Base-by-base conservation (phyloP, 2,113 vertebrate genomes). In the Trogon surrucura region DNA sequence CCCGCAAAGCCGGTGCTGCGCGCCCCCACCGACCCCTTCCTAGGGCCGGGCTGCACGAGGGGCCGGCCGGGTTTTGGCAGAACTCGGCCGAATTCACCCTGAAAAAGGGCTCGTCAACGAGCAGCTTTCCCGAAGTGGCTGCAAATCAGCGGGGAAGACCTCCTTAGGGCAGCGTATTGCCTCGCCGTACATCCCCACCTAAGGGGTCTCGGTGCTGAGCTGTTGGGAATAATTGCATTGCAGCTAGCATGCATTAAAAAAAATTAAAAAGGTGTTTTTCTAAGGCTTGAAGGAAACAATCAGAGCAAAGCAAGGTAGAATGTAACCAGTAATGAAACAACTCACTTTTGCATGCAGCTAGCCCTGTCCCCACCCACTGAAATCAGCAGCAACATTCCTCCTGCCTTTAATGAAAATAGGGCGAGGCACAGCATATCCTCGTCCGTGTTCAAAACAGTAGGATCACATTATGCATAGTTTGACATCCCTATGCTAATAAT, bases 401-500 rank as follows among this genome's bases (percentile, higher is more conserved):
- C 80, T 18, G 65, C 64, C 80, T 54, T 73, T 56, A 71, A 61
- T 61, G 72, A 94, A 41, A 34, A 2, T 1, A 66, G 85, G 87
- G 79, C 3, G 27, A 87, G 94, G 83, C 56, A 1, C 5, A n/a
- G 85, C 81, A 21, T 7, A 47, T 29, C 44, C 61, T 32, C 8
- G 29, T 50, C 70, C 51, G 4, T 79, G 7, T 21, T 54, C 74
- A 65, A 15, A 38, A 61, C 22, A 27, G 16, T 7, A 56, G 2
- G 13, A 74, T 80, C 45, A 3, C 23, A n/a, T 17, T 60, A 84
- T 27, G 41, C 54, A 12, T 62, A 69, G 60, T 80, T 85, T 88
- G 88, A 79, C 77, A 85, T 41, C 89, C 45, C n/a, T 45, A 11
- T 41, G 74, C 58, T 78, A 94, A 56, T 71, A 88, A 95, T 41